Evolutionary conservation across 2,888 invertebrate genomes (phyloP).

Genomic region (Globia sparganii): DNA sequence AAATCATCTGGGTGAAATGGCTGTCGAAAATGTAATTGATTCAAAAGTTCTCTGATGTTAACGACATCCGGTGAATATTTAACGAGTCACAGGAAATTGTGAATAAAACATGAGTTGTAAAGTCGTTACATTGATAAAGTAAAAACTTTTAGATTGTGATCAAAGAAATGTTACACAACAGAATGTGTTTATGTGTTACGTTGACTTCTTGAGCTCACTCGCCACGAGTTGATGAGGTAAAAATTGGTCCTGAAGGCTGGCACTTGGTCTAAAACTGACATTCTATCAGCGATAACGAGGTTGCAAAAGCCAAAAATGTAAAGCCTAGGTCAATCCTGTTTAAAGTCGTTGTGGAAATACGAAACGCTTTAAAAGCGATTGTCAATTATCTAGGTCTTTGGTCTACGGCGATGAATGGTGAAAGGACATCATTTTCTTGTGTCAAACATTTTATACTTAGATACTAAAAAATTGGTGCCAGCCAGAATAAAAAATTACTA

Average conservation of each 20-base stretch:
- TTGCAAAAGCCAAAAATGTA: not conserved
- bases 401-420: not conserved
- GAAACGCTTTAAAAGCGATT: not conserved
- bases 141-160: not conserved
- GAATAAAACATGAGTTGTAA: not conserved
- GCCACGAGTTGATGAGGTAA: not conserved
- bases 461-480: no score
- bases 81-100: conserved; percentile 20
- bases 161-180: not conserved
- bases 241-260: not conserved
- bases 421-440: no score
- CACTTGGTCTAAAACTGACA: not conserved
- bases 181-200: not conserved
- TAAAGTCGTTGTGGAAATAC: not conserved
- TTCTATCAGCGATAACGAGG: not conserved
- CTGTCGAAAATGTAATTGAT: conserved; percentile 20
- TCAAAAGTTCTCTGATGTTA: conserved; percentile 28
- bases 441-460: no score
- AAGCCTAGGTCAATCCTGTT: not conserved
- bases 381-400: not conserved
- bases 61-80: conserved; percentile 22
- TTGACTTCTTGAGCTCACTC: not conserved
- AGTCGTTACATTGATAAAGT: no score
- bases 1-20: not conserved
- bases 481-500: no score